Evolutionary conservation across 2,888 invertebrate genomes (phyloP), one percentile per base, ranked within the genome.

Genomic region (Heliconius cydno): DNA sequence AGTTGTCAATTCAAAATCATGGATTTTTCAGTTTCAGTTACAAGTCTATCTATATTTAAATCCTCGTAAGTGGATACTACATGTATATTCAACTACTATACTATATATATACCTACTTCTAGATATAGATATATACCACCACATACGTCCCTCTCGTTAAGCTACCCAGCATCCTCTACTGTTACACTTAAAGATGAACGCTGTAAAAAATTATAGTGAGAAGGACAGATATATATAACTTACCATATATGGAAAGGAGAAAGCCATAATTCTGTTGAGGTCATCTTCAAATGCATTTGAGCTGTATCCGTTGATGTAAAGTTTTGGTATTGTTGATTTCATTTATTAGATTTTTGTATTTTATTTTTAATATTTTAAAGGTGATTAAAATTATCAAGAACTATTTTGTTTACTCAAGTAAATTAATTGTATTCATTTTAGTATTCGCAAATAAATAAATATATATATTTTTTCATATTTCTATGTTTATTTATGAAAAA

Each of bases 201-300:
- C 86, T 86, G 85, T 88, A 88, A 89, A 90, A 88, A 87, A 85
- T 84, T 79, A 60, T 73, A 87, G 90, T 88, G 88, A 91, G 84
- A 89, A 89, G 88, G 93, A 93, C 85, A 90, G 92, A 86, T 78
- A 87, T 88, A 93, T 90, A 87, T 87, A 90, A 88, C 88, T 90
- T 90, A 88, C 92, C 89, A 85, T 92, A 90, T 87, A 92, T 87
- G 87, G 88, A 91, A 95, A 91, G 88, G 91, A 92, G 95, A 95
- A 87, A 90, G 92, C 90, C 87, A 88, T 89, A 91, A 86, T 84
- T 90, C 88, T 87, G 89, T 92, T 88, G 87, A 86, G 88, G 90
- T 91, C 94, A 92, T 92, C 95, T 92, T 92, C 88, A 86, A 94
- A 90, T 88, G 90, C 89, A 88, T 85, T 87, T 90, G 91, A 89